phyloP scores from a whole-genome alignment of 2,888 invertebrate species.

The Danaus chrysippus region DNA sequence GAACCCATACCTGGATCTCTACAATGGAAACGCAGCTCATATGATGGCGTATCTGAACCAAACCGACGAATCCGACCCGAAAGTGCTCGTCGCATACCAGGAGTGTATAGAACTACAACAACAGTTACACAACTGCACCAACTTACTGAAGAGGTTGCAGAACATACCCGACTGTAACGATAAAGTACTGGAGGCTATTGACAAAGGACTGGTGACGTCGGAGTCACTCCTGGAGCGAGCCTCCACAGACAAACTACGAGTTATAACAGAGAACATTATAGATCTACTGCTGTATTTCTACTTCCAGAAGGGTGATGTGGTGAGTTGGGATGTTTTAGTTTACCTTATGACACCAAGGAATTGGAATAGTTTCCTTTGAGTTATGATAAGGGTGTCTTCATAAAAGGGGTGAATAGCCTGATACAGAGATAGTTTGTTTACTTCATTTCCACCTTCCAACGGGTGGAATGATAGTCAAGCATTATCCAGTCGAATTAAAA shows the following conservation, averaged over 20 bases:
- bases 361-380: no score
- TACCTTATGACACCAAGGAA: background rate
- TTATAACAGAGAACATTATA: conserved; percentile 88
- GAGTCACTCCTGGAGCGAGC: conserved; percentile 77
- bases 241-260: conserved; percentile 90
- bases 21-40: conserved; percentile 89
- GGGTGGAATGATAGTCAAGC: background rate
- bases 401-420: no score
- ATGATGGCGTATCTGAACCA: conserved; percentile 90
- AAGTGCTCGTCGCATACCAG: conserved; percentile 72
- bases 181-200: conserved; percentile 51
- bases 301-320: conserved; percentile 71
- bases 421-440: no score
- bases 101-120: conserved; percentile 94
- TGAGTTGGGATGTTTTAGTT: conserved; percentile 39
- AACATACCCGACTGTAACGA: conserved; percentile 68
- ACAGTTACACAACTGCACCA: conserved; percentile 90
- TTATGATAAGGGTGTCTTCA: no score
- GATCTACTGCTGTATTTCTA: conserved; percentile 88
- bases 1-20: conserved; percentile 87
- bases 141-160: conserved; percentile 87
- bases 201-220: conserved; percentile 53
- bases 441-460: no score
- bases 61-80: conserved; percentile 80
- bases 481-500: background rate